phyloP scores from a whole-genome alignment of 1,140 invertebrate genomes.

The Apis laboriosa region DNA sequence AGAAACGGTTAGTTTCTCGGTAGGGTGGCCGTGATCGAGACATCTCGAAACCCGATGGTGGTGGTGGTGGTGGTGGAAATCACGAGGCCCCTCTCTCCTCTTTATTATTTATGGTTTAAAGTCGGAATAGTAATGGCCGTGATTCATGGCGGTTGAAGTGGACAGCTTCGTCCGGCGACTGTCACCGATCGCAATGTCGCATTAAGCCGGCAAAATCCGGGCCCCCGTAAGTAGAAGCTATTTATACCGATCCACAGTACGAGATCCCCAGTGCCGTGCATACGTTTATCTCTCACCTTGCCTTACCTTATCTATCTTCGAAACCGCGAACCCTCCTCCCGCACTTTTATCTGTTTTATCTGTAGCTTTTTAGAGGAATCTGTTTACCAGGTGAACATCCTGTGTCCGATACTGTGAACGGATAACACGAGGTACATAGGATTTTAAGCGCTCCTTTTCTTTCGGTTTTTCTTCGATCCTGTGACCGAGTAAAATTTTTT shows the following conservation, averaged over 20 bases:
- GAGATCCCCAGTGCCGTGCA: slow-evolving; percentile 6
- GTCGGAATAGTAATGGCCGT: slow-evolving; percentile 52
- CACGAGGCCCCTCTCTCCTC: not conserved
- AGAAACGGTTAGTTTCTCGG: slow-evolving; percentile 33
- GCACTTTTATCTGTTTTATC: too few species aligned
- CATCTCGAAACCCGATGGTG: slow-evolving; percentile 12
- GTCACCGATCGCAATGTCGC: slow-evolving; percentile 58
- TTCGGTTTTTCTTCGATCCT: too few species aligned
- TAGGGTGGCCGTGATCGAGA: slow-evolving; percentile 24
- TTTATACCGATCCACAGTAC: slow-evolving; percentile 53
- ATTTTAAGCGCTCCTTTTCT: too few species aligned
- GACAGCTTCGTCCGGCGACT: slow-evolving; percentile 56
- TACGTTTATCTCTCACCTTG: slow-evolving; percentile 34
- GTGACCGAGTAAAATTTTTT: too few species aligned
- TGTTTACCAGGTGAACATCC: not conserved
- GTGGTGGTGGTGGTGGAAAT: not conserved
- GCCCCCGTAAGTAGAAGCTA: slow-evolving; percentile 53
- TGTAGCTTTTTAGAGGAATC: too few species aligned
- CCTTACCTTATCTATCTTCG: not conserved
- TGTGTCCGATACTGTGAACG: not conserved
- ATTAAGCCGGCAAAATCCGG: slow-evolving; percentile 56
- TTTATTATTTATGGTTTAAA: slow-evolving; percentile 47
- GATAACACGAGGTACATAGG: not conserved
- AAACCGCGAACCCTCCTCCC: too few species aligned
- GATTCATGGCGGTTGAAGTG: slow-evolving; percentile 52